These are phyloP conservation scores for Nymphalis urticae DNA, from an alignment of 2,888 invertebrate species.

Conservation along the genomic window DNA sequence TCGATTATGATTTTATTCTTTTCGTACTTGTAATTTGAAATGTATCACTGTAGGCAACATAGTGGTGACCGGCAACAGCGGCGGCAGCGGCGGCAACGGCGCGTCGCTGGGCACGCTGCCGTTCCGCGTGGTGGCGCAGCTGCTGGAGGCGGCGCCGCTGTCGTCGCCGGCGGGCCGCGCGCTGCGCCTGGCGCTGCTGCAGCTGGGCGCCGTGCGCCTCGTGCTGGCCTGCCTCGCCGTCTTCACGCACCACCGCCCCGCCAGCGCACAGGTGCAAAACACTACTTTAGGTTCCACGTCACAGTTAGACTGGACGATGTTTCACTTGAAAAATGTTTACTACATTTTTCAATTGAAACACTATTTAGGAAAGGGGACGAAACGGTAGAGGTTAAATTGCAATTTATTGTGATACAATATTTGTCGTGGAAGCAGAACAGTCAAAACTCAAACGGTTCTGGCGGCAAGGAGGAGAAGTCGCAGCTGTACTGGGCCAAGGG, in stretches of 20 bases:
- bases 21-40: too few species aligned
- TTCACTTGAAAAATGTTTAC: not conserved
- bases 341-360: too few species aligned
- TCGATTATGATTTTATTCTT: too few species aligned
- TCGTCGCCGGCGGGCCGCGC: constrained; percentile 89
- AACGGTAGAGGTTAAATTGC: not conserved
- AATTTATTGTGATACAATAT: not conserved
- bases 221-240: constrained; percentile 93
- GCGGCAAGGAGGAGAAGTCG: constrained; percentile 83
- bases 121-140: constrained; percentile 88
- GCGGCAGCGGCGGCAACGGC: constrained; percentile 42
- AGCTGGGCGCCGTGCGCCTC: constrained; percentile 92
- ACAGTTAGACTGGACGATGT: not conserved
- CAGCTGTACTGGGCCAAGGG: constrained; percentile 97
- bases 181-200: constrained; percentile 89
- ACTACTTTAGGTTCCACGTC: too few species aligned
- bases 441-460: constrained; percentile 74
- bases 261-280: constrained; percentile 40
- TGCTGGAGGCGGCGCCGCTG: constrained; percentile 88
- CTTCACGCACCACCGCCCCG: constrained; percentile 90
- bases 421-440: constrained; percentile 54
- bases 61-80: constrained; percentile 54
- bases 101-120: constrained; percentile 83
- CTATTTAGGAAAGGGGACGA: not conserved
- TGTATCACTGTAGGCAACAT: constrained; percentile 57